Evolutionary conservation across 1,140 invertebrate species (phyloP).

Genomic region (Drosophila nigromelanica): DNA sequence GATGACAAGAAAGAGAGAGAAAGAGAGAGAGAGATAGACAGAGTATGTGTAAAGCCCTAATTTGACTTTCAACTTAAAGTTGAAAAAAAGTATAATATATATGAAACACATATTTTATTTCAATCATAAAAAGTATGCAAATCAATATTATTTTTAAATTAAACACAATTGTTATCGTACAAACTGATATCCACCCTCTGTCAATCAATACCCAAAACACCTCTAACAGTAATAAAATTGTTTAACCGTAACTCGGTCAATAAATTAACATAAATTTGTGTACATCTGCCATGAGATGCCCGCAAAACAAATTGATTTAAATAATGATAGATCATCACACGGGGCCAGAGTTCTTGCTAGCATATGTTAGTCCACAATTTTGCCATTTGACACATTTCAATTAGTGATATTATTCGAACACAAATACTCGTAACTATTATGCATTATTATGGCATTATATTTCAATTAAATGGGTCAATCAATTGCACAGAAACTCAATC

Average conservation of each 20-base stretch:
- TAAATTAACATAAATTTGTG: slow-evolving; percentile 46
- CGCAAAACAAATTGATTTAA: slow-evolving; percentile 33
- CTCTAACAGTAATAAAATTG: neutral
- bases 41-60: neutral
- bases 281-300: neutral
- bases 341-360: slow-evolving; percentile 15
- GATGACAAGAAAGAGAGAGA: neutral
- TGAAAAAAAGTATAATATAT: neutral
- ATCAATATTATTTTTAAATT: neutral
- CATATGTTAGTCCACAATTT: slow-evolving; percentile 38
- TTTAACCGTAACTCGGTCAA: slow-evolving; percentile 13
- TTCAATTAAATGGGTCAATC: slow-evolving; percentile 42
- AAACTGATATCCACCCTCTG: neutral
- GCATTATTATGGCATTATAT: slow-evolving; percentile 35
- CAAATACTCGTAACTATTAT: slow-evolving; percentile 9
- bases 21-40: neutral
- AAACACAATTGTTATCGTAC: neutral
- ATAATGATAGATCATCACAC: slow-evolving; percentile 31
- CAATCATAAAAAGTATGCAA: too few relatives aligned
- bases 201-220: neutral
- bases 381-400: slow-evolving; percentile 43
- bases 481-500: slow-evolving; percentile 36
- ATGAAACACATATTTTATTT: too few relatives aligned
- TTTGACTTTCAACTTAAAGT: neutral
- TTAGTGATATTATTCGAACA: slow-evolving; percentile 30